phyloP scores from a whole-genome alignment of 2,797 vertebrate species.

The Prunella strophiata region DNA sequence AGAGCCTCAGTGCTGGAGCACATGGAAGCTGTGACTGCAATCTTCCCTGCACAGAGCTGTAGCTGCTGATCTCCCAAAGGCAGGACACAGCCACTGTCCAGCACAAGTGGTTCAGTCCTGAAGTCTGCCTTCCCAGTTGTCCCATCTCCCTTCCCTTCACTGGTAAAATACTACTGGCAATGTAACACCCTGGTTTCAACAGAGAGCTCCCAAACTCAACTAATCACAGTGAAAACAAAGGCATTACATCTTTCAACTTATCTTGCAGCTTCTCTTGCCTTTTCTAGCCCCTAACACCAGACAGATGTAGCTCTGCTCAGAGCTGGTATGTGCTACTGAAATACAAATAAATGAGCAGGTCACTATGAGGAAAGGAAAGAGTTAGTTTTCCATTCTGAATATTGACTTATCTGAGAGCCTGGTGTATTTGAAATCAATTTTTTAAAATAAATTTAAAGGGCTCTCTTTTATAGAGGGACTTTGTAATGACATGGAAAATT shows the following conservation, averaged over 20 bases:
- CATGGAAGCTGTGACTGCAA: neutral
- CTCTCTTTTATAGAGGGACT: conserved; percentile 42
- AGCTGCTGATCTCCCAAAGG: neutral
- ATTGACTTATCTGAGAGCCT: neutral
- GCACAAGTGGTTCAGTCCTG: neutral
- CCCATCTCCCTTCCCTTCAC: neutral
- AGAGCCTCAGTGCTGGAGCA: neutral
- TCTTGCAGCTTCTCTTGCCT: neutral
- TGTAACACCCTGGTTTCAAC: neutral
- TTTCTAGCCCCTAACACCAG: neutral
- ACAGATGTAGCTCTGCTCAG: neutral
- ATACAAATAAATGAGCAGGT: conserved; percentile 12
- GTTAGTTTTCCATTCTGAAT: conserved; percentile 5
- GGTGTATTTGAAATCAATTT: conserved; percentile 24
- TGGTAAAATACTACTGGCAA: neutral
- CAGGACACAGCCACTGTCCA: neutral
- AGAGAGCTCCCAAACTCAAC: neutral
- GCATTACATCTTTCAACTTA: neutral
- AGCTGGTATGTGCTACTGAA: neutral
- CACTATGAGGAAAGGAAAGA: neutral
- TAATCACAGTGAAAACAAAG: neutral
- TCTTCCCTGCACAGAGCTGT: neutral
- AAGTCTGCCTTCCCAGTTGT: neutral
- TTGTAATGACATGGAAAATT: conserved; percentile 35
- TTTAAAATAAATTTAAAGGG: neutral